A percentile compares a stretch with the other conserved stretches of the same genome.
phyloP scores from a whole-genome alignment of 2,797 vertebrate species.

The Xerus rutilus region DNA sequence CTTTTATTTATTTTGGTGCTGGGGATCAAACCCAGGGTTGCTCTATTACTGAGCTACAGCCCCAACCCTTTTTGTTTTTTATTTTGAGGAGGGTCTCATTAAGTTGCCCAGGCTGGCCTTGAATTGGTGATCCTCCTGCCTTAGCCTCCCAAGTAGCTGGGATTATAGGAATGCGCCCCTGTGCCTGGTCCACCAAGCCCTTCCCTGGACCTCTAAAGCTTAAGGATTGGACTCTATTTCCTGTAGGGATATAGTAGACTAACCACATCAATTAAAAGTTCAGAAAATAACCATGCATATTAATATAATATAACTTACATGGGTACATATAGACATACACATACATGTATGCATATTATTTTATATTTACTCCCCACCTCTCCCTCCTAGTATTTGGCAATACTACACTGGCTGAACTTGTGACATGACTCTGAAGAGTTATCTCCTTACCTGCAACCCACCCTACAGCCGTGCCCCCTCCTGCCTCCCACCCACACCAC shows the following conservation, averaged over 20 bases:
- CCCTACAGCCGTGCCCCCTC: fast-evolving
- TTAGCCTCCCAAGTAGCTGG: too few relatives aligned
- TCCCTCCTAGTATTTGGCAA: neutral
- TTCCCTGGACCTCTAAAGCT: neutral
- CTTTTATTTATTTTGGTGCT: too few relatives aligned
- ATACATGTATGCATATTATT: neutral
- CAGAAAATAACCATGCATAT: neutral
- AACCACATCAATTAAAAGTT: too few relatives aligned
- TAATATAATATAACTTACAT: neutral
- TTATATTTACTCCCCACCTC: neutral
- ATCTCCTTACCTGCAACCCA: fast-evolving
- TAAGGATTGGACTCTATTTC: neutral
- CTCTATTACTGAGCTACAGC: too few relatives aligned
- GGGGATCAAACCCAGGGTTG: too few relatives aligned
- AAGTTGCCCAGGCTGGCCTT: too few relatives aligned
- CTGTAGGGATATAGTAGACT: neutral
- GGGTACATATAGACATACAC: neutral
- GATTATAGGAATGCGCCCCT: too few relatives aligned
- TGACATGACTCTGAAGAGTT: neutral
- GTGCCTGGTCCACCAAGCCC: too few relatives aligned
- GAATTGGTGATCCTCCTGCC: too few relatives aligned
- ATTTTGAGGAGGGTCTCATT: too few relatives aligned
- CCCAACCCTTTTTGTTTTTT: too few relatives aligned
- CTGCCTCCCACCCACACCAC: fast-evolving
- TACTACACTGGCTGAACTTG: neutral